Conservation (phyloP, 2,797 vertebrate genomes). For the Notolepis coatsorum region DNA sequence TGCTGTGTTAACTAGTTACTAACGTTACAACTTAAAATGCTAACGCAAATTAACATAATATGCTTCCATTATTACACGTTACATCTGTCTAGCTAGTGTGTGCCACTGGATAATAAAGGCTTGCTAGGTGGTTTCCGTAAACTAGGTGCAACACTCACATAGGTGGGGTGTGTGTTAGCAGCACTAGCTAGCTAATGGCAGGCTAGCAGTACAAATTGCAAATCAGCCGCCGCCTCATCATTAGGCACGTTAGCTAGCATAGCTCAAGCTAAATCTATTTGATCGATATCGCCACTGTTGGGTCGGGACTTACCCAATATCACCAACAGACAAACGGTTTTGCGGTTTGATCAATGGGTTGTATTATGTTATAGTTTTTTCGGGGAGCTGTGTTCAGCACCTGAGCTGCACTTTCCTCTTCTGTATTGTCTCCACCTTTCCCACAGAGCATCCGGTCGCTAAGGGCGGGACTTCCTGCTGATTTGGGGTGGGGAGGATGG, state of each 20-base stretch:
- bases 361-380: slow-evolving; percentile 3
- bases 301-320: slow-evolving; percentile 28
- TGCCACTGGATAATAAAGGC: neutral
- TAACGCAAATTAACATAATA: no score
- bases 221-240: slow-evolving; percentile 23
- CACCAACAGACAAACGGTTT: neutral
- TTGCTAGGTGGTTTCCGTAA: neutral
- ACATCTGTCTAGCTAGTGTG: neutral
- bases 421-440: slow-evolving; percentile 73
- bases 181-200: slow-evolving; percentile 42
- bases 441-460: slow-evolving; percentile 55
- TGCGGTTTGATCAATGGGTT: neutral
- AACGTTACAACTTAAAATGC: no score
- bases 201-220: slow-evolving; percentile 48
- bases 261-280: neutral
- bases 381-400: slow-evolving; percentile 30
- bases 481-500: neutral
- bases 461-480: slow-evolving; percentile 45
- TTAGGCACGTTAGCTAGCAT: accelerated
- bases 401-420: slow-evolving; percentile 58
- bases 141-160: neutral
- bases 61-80: no score
- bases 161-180: slow-evolving; percentile 9
- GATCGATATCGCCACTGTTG: neutral
- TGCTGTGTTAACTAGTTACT: no score